These are phyloP conservation scores for Neosilurus mollespiculum DNA, from an alignment of 2,797 vertebrate genomes.

Conservation along the genomic window DNA sequence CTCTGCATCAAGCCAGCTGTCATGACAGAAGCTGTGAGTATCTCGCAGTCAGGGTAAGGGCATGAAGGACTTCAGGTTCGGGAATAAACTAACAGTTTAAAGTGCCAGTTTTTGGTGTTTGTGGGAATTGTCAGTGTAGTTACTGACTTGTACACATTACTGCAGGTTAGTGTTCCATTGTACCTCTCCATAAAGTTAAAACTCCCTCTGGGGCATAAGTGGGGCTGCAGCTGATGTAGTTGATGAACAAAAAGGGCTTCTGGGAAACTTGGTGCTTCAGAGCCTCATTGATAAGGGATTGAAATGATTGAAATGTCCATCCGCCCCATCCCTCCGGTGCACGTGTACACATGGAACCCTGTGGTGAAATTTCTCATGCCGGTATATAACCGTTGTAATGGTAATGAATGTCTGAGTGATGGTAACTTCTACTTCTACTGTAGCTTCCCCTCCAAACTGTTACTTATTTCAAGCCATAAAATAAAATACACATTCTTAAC, in stretches of 20 bases:
- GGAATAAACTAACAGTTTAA: background rate
- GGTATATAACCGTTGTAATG: no score
- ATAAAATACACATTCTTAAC: no score
- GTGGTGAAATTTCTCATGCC: no score
- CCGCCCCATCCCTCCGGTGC: no score
- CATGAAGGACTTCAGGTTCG: background rate
- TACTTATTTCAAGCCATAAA: no score
- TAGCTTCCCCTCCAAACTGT: no score
- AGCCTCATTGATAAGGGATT: no score
- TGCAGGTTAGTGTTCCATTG: background rate
- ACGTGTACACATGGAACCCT: no score
- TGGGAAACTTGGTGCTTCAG: background rate
- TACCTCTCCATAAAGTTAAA: background rate
- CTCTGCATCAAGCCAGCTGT: constrained; percentile 47
- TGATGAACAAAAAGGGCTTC: background rate
- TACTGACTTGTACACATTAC: background rate
- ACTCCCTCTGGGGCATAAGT: background rate
- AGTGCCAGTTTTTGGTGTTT: background rate
- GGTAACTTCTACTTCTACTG: no score
- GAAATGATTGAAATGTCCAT: no score
- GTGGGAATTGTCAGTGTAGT: no score
- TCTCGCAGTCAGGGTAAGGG: background rate
- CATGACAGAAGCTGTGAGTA: background rate
- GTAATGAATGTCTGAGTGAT: no score
- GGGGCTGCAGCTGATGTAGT: background rate